phyloP scores from a whole-genome alignment of 2,113 vertebrate genomes.

The Tragelaphus scriptus region DNA sequence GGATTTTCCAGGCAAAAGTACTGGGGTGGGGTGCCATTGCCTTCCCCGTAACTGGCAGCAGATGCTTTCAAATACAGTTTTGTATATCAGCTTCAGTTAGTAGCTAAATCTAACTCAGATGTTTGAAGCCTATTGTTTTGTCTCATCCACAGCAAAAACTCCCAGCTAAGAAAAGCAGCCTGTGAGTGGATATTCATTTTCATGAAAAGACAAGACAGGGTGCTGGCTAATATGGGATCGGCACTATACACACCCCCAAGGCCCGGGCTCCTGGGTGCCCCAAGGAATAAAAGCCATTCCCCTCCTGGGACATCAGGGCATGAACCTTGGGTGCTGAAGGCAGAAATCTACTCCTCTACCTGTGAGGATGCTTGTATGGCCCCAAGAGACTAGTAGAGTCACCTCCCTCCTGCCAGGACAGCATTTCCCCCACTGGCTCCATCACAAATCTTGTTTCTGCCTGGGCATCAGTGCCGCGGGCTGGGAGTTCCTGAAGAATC shows the following conservation, averaged over 20 bases:
- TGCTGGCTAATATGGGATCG: not conserved
- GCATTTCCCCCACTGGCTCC: not conserved
- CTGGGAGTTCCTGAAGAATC: not conserved
- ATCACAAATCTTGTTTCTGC: not conserved
- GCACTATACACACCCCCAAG: not conserved
- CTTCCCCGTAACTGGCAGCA: not conserved
- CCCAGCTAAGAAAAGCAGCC: not conserved
- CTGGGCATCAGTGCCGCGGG: not conserved
- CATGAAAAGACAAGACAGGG: not conserved
- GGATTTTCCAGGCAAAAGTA: too few species aligned
- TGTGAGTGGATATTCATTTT: not conserved
- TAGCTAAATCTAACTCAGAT: conserved; percentile 16
- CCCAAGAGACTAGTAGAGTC: not conserved
- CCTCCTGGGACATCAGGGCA: not conserved
- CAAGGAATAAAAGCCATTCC: not conserved
- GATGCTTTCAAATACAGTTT: not conserved
- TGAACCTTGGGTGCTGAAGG: not conserved
- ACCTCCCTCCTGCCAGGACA: not conserved
- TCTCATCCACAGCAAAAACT: not conserved
- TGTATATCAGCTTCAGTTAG: not conserved
- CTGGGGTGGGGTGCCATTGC: too few species aligned
- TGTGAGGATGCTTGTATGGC: fast-evolving
- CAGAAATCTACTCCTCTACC: not conserved
- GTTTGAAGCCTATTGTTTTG: not conserved
- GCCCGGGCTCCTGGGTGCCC: not conserved